These are phyloP conservation scores for Acestrorhynchus altus DNA, from an alignment of 2,797 vertebrate genomes.

Conservation along the genomic window DNA sequence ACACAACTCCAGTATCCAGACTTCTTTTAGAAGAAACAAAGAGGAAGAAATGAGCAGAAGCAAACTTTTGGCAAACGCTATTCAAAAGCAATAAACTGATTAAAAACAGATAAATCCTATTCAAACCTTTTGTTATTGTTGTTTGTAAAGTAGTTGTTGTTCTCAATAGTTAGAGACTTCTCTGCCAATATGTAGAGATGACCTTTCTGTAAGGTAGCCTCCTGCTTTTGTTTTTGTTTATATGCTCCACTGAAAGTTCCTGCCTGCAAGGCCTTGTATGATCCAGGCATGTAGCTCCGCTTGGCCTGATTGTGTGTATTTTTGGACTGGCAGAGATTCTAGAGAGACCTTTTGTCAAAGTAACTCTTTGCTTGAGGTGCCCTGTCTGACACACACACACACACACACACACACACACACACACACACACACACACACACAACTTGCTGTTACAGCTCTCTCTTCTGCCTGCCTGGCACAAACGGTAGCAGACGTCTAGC, in stretches of 20 bases:
- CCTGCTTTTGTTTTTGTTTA: slow-evolving; percentile 12
- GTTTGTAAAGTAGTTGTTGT: background rate
- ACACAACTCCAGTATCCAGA: background rate
- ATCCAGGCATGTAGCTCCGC: slow-evolving; percentile 35
- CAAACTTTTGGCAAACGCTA: background rate
- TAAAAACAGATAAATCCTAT: no score
- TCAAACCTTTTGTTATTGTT: background rate
- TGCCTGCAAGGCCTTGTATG: background rate
- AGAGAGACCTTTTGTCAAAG: slow-evolving; percentile 56
- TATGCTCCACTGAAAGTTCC: background rate
- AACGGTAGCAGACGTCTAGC: slow-evolving; percentile 67
- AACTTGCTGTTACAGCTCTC: slow-evolving; percentile 45
- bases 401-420: slow-evolving; percentile 44
- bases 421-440: slow-evolving; percentile 26
- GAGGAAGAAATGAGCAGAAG: slow-evolving; percentile 1
- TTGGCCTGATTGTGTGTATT: slow-evolving; percentile 58
- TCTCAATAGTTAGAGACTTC: background rate
- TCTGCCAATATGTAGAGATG: background rate
- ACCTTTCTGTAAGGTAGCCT: background rate
- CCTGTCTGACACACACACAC: slow-evolving; percentile 48
- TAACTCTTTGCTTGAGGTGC: slow-evolving; percentile 51
- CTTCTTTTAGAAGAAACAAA: background rate
- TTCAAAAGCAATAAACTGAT: no score
- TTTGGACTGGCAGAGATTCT: slow-evolving; percentile 58
- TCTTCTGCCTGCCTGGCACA: slow-evolving; percentile 56